Evolutionary conservation across 2,113 vertebrate genomes (phyloP).

Genomic region (Hymenochirus boettgeri): DNA sequence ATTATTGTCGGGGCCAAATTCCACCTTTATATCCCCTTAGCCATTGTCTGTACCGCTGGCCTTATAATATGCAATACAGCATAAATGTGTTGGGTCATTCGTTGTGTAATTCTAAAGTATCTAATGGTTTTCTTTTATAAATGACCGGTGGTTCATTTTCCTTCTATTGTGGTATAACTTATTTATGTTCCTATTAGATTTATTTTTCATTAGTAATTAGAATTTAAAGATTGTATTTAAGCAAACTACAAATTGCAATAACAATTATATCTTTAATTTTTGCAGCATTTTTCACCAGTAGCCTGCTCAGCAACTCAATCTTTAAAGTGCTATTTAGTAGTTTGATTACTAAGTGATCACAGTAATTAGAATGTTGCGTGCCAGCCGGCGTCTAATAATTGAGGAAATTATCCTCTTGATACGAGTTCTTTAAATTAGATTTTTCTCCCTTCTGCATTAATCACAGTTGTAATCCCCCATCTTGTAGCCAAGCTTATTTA

Average conservation of each 20-base stretch:
- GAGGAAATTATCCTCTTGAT: slow-evolving; percentile 40
- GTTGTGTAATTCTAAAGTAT: too few relatives aligned
- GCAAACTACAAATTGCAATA: slow-evolving; percentile 4
- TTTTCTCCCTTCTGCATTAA: slow-evolving; percentile 29
- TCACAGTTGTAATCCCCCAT: slow-evolving; percentile 24
- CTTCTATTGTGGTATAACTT: background rate
- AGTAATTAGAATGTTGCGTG: slow-evolving; percentile 38
- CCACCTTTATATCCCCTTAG: too few relatives aligned
- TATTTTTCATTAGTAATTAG: background rate
- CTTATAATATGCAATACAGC: too few relatives aligned
- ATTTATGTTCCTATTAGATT: background rate
- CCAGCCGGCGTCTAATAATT: slow-evolving; percentile 31
- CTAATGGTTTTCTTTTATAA: too few relatives aligned
- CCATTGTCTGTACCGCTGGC: too few relatives aligned
- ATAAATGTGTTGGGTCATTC: too few relatives aligned
- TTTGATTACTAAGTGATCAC: slow-evolving; percentile 38
- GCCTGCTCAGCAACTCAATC: slow-evolving; percentile 16
- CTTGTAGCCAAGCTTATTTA: background rate
- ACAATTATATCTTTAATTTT: slow-evolving; percentile 7
- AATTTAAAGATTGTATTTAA: background rate
- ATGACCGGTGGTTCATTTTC: background rate
- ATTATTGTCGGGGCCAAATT: too few relatives aligned
- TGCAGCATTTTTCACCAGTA: slow-evolving; percentile 15
- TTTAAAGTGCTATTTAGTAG: slow-evolving; percentile 36
- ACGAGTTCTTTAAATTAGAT: slow-evolving; percentile 27